Conservation (phyloP, 35 echinoderm and acorn worm species). For the Diadema setosum region DNA sequence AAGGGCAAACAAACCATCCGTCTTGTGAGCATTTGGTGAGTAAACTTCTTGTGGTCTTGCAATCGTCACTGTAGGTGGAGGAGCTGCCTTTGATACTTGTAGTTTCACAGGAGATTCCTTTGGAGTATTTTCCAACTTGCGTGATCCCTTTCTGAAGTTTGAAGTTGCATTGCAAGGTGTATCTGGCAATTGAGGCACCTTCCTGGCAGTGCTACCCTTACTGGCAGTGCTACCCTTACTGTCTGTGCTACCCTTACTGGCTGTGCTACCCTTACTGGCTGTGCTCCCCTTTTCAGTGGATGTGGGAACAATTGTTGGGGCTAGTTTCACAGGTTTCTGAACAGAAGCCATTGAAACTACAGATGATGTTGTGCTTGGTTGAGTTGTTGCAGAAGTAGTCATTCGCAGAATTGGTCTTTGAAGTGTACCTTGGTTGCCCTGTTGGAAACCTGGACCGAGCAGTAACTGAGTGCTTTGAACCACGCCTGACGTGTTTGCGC, state of each 20-base stretch:
- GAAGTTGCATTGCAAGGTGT: not conserved
- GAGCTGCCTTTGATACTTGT: not conserved
- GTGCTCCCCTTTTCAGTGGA: not conserved
- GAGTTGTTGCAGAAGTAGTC: too few species aligned
- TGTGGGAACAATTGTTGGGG: not conserved
- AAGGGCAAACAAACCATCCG: not conserved
- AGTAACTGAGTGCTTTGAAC: too few species aligned
- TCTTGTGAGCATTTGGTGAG: not conserved
- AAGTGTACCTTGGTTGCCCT: too few species aligned
- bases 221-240: not conserved
- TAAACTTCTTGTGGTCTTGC: not conserved
- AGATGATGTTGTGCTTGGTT: too few species aligned
- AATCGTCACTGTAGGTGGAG: not conserved
- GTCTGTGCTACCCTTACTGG: not conserved
- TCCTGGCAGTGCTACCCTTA: not conserved
- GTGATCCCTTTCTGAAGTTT: not conserved
- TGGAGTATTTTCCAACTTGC: not conserved
- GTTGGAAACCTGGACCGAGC: too few species aligned
- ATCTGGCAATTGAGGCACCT: not conserved
- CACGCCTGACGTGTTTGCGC: too few species aligned
- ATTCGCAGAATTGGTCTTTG: too few species aligned
- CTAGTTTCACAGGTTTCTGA: not conserved
- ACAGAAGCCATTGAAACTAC: too few species aligned
- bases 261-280: not conserved
- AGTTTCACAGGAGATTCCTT: not conserved